Conservation (phyloP, 2,888 invertebrate genomes). For the Aphodius granarius region DNA sequence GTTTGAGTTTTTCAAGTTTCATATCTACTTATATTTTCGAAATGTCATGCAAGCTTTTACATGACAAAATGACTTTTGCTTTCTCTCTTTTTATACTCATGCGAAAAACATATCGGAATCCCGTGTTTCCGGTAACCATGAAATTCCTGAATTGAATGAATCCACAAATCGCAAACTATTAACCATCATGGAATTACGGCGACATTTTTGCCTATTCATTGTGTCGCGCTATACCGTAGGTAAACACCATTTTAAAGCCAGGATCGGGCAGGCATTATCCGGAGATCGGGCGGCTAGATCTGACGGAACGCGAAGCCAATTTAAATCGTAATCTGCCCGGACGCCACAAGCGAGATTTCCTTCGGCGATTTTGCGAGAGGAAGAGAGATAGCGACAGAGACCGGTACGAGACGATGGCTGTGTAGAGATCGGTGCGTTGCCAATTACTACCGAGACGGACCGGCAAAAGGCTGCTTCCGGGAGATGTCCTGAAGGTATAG, state of each 20-base stretch:
- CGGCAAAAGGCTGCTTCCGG: conserved; percentile 11
- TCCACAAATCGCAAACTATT: neutral
- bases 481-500: neutral
- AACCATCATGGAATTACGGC: neutral
- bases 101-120: too few species aligned
- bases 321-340: conserved; percentile 23
- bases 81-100: too few species aligned
- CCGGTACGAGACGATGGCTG: conserved; percentile 24
- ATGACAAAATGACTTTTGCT: too few species aligned
- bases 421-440: conserved; percentile 18
- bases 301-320: conserved; percentile 17
- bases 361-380: neutral
- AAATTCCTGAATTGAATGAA: neutral
- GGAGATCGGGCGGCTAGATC: neutral
- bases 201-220: neutral
- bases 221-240: neutral
- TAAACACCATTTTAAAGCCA: neutral
- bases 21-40: too few species aligned
- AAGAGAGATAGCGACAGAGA: conserved; percentile 28
- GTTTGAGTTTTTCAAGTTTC: too few species aligned
- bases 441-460: conserved; percentile 35
- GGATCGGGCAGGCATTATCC: neutral
- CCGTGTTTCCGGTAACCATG: too few species aligned
- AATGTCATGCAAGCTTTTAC: too few species aligned
- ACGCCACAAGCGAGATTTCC: neutral